Conservation (phyloP, 2,113 vertebrate genomes). For the Sylvilagus bachmani region DNA sequence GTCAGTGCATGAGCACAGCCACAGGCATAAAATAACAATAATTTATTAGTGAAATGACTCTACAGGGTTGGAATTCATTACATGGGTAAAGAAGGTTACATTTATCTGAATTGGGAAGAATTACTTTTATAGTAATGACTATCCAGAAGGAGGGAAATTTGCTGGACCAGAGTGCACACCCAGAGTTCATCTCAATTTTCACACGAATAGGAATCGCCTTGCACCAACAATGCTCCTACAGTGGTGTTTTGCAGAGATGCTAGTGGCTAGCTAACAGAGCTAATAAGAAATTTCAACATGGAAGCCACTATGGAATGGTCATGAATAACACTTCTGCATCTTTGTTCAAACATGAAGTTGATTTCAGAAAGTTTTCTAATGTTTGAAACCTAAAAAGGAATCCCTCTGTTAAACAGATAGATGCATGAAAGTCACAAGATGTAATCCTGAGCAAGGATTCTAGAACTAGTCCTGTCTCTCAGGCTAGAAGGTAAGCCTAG, state of each 20-base stretch:
- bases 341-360: background rate
- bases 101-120: conserved; percentile 54
- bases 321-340: background rate
- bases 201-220: conserved; percentile 2
- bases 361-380: conserved; percentile 33
- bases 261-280: background rate
- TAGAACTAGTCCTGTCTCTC: conserved; percentile 66
- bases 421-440: conserved; percentile 1
- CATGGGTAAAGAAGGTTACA: background rate
- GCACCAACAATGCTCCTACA: background rate
- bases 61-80: conserved; percentile 25
- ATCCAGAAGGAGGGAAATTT: conserved; percentile 4
- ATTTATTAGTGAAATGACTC: conserved; percentile 28
- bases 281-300: background rate
- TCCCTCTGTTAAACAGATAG: conserved; percentile 13
- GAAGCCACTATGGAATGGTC: background rate
- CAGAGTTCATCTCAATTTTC: conserved; percentile 45
- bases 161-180: background rate
- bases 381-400: conserved; percentile 27
- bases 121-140: conserved; percentile 3
- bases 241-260: background rate
- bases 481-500: conserved; percentile 82
- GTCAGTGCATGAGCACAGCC: background rate
- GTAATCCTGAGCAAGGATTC: background rate
- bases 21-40: conserved; percentile 26